Evolutionary conservation across 1,140 invertebrate genomes (phyloP), one percentile per base, ranked within the genome.

Genomic region (Plutomurus gul): DNA sequence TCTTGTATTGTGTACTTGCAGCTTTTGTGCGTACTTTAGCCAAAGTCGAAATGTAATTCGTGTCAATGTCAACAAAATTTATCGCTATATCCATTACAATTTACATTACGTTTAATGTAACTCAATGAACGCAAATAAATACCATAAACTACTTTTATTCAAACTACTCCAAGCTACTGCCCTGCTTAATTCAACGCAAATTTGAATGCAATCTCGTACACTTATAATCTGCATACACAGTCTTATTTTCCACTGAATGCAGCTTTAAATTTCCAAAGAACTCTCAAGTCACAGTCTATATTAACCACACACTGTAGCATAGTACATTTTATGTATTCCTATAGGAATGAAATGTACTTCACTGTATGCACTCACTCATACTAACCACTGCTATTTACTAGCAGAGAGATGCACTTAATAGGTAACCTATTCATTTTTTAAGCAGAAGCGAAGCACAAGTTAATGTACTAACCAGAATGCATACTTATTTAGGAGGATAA

Each of bases 11-110:
- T n/a, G n/a, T n/a, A n/a, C n/a, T n/a, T n/a, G n/a, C n/a, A n/a
- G n/a, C n/a, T n/a, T n/a, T n/a, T n/a, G n/a, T n/a, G n/a, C n/a
- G n/a, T n/a, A n/a, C n/a, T n/a, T n/a, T n/a, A n/a, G n/a, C 51
- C 22, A 25, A 22, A 30, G 51, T 36, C 56, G 36, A 65, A 65
- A 65, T 65, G 27, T 65, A 65, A 65, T 65, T 65, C 56, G 36
- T 65, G 56, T 30, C 56, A 65, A 65, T 65, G 56, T 65, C 56
- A 65, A 65, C 36, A 65, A 33, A 65, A 33, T 65, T 65, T 30
- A 27, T 33, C 27, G 18, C 13, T 65, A 65, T n/a, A n/a, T n/a
- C n/a, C n/a, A n/a, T 56, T n/a, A 43, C 7, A 43, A n/a, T 43
- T 43, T 43, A 43, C 39, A 43, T 25, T 56, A 25, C 22, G 30